Evolutionary conservation across 2,888 invertebrate genomes (phyloP), one percentile per base, ranked within the genome.

Genomic region (Orthonychiurus folsomi): DNA sequence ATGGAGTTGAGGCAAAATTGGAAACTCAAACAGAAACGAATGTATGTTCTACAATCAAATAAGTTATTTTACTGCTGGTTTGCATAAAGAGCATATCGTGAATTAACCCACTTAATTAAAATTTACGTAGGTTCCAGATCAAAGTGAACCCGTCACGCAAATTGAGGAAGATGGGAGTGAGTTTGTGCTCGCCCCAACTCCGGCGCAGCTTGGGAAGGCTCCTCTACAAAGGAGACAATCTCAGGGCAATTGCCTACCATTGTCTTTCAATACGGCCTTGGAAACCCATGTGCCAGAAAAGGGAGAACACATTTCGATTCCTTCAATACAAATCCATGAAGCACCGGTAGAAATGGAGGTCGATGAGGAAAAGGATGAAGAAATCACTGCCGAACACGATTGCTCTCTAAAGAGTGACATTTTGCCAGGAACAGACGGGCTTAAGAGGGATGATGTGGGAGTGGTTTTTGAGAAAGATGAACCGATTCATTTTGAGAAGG

Each of bases 101-200:
- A n/a, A n/a, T n/a, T n/a, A n/a, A n/a, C n/a, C n/a, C n/a, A n/a
- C n/a, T n/a, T n/a, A n/a, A n/a, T n/a, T n/a, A n/a, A n/a, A n/a
- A n/a, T n/a, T n/a, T n/a, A n/a, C n/a, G n/a, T n/a, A n/a, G n/a
- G n/a, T n/a, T n/a, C n/a, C n/a, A n/a, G n/a, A n/a, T n/a, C n/a
- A n/a, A n/a, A n/a, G n/a, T n/a, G n/a, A n/a, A n/a, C n/a, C n/a
- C n/a, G n/a, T n/a, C n/a, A n/a, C n/a, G n/a, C n/a, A n/a, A n/a
- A n/a, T n/a, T n/a, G n/a, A n/a, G n/a, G n/a, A n/a, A n/a, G n/a
- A 5, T 37, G 52, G 24, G 20, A 52, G 62, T 52, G 72, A 80
- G 70, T 89, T 89, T 79, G 86, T 92, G 61, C 80, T 94, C 69
- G 93, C 92, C 53, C 94, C 94, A 0, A 95, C 94, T 1, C 94